Base-by-base conservation (phyloP, 2,113 vertebrate genomes). In the Geococcyx californianus region DNA sequence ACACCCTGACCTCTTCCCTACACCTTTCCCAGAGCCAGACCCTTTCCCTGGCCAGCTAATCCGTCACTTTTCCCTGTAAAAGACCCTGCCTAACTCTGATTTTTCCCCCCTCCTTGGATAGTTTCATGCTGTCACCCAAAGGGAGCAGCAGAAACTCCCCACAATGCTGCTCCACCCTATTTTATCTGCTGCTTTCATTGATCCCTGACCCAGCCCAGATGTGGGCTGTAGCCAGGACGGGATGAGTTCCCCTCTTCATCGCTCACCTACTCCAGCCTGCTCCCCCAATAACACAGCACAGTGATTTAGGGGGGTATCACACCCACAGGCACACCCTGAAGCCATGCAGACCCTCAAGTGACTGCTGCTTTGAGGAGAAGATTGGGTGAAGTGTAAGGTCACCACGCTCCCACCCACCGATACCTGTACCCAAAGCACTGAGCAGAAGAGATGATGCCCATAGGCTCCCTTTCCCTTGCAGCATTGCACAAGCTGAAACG, bases 381-480 rank as follows among this genome's bases (percentile, higher is more conserved):
- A 25, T 2, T 54, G 49, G 34, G 21, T 23, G 56, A n/a, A 33
- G 34, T 26, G 70, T 55, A 47, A 63, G 11, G 38, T 11, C 17
- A 90, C 18, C 52, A 54, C 11, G 3, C 31, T 80, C 64, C 73
- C 63, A 79, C 25, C 36, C 55, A 69, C 76, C 80, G 13, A 10
- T 54, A 59, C 7, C 45, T 62, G 36, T 15, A 40, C 81, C 89
- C 78, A 84, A 94, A 68, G 20, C n/a, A 33, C 0, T 4, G 33
- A 67, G 70, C 28, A n/a, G 67, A 49, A 55, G 60, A 51, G 29
- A 45, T 1, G 33, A 89, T 44, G 74, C 23, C 62, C 34, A 11
- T 1, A 34, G 18, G 38, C 13, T 9, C 36, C 1, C 1, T 15
- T 47, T 25, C 16, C 9, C 40, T 36, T 14, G 0, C 51, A 47